Conservation (phyloP, 2,797 vertebrate species). For the Decapterus maruadsi region DNA sequence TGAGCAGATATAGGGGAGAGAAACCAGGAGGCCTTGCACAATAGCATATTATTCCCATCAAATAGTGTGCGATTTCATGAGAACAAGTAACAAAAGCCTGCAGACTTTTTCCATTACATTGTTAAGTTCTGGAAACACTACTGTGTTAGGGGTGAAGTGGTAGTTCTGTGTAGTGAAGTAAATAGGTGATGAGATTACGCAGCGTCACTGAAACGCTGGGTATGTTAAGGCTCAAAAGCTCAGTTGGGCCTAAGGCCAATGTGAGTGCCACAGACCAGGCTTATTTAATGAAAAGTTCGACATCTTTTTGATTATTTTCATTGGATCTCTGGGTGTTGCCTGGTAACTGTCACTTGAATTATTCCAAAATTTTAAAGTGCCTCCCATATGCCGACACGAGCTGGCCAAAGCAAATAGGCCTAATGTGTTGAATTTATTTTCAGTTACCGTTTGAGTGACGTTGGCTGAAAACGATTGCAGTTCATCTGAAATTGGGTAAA, state of each 20-base stretch:
- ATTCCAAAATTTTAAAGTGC: not conserved
- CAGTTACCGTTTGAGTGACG: conserved; percentile 39
- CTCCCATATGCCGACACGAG: conserved; percentile 15
- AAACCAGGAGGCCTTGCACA: conserved; percentile 54
- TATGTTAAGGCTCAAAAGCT: conserved; percentile 8
- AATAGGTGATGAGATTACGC: conserved; percentile 48
- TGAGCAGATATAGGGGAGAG: conserved; percentile 31
- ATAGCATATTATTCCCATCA: conserved; percentile 69
- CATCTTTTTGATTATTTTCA: conserved; percentile 54
- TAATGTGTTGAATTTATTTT: conserved; percentile 48
- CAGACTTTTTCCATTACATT: conserved; percentile 75
- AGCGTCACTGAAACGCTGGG: conserved; percentile 18
- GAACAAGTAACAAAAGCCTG: conserved; percentile 68
- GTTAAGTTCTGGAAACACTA: conserved; percentile 62
- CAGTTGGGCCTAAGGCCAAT: conserved; percentile 11
- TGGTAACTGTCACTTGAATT: conserved; percentile 57
- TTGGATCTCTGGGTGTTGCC: conserved; percentile 49
- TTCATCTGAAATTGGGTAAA: conserved; percentile 37
- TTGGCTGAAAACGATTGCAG: conserved; percentile 15
- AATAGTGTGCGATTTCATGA: conserved; percentile 59
- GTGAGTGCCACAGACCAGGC: conserved; percentile 8
- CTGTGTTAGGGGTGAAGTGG: conserved; percentile 44
- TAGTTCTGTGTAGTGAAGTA: conserved; percentile 39
- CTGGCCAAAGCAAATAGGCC: conserved; percentile 44
- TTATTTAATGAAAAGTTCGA: conserved; percentile 37